Evolutionary conservation across 2,797 vertebrate genomes (phyloP), one percentile per base, ranked within the genome.

Genomic region (Melanotaenia parkinsoni): DNA sequence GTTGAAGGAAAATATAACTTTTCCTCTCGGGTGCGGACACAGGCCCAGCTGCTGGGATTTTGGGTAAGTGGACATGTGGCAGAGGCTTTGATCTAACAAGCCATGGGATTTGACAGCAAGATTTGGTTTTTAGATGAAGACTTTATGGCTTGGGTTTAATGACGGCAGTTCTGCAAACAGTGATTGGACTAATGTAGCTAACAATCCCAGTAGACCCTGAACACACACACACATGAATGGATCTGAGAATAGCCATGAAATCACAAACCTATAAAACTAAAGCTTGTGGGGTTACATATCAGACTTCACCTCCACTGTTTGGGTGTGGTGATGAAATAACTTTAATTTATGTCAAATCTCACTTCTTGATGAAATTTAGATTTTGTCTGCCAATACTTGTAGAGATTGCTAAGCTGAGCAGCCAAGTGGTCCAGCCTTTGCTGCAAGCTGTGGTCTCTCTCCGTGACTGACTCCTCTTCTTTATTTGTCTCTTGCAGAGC

Each of bases 401-500:
- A 33, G 26, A 64, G 50, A 68, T 57, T 53, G 18, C 32, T 38
- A 60, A 62, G 16, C 0, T 14, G 30, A 68, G n/a, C 33, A 43
- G 33, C 33, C 24, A 0, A 24, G 20, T 26, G 50, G 22, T 63
- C 50, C 57, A 74, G 72, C 47, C 28, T 47, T 32, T 54, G 24
- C 58, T 77, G 64, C 50, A 71, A 74, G 71, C 74, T 26, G 2
- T 58, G 26, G 57, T 26, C 35, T 30, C 22, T 77, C 68, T 71
- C 66, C 28, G 45, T 32, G 30, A 53, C 73, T 73, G 61, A 77
- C 79, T 81, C 73, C 43, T 80, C 69, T 74, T 28, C 61, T 35
- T 56, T 18, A 74, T 57, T 63, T 81, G 37, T 63, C 70, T 91
- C 79, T 80, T 43, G 4, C 83, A 97, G 96, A 94, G 93, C 81